Percentiles rank a stretch among this genome's conserved stretches.
phyloP scores from a whole-genome alignment of 1,140 invertebrate genomes.

The Achatina immaculata region DNA sequence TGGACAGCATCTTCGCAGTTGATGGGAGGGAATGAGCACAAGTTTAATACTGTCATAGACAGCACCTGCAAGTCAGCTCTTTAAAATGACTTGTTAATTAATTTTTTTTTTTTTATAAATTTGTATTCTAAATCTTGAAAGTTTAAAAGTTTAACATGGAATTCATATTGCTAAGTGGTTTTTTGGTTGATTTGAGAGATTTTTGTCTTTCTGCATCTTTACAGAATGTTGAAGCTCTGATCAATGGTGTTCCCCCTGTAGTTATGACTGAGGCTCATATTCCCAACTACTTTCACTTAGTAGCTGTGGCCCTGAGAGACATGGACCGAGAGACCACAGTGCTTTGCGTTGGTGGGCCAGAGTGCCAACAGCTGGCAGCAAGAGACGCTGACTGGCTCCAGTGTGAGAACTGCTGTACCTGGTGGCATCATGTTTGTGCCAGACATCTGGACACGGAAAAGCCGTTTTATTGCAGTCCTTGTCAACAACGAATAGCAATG shows the following conservation, averaged over 20 bases:
- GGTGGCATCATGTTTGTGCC: slow-evolving; percentile 33
- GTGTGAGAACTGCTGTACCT: slow-evolving; percentile 33
- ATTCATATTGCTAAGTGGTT: no score
- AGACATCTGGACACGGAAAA: neutral
- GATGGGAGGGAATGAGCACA: no score
- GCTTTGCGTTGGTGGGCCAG: slow-evolving; percentile 25
- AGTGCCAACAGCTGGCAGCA: slow-evolving; percentile 31
- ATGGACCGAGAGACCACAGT: slow-evolving; percentile 30
- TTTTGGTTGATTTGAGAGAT: no score
- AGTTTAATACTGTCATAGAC: no score
- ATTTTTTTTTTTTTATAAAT: neutral
- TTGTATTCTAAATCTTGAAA: neutral
- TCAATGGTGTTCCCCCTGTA: slow-evolving; percentile 7
- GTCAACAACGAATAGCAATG: slow-evolving; percentile 18
- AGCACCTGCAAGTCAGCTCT: no score
- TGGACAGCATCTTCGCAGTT: no score
- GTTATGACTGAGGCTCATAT: slow-evolving; percentile 27
- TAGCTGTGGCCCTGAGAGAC: slow-evolving; percentile 20
- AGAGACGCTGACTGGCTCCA: slow-evolving; percentile 34
- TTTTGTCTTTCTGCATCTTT: neutral
- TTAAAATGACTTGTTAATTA: neutral
- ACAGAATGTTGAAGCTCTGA: slow-evolving; percentile 33
- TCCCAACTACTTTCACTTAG: neutral
- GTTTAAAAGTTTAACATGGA: no score
- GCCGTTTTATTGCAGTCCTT: slow-evolving; percentile 20